These are phyloP conservation scores for Ceratosolen solmsi DNA, from an alignment of 1,140 invertebrate genomes.

Conservation along the genomic window DNA sequence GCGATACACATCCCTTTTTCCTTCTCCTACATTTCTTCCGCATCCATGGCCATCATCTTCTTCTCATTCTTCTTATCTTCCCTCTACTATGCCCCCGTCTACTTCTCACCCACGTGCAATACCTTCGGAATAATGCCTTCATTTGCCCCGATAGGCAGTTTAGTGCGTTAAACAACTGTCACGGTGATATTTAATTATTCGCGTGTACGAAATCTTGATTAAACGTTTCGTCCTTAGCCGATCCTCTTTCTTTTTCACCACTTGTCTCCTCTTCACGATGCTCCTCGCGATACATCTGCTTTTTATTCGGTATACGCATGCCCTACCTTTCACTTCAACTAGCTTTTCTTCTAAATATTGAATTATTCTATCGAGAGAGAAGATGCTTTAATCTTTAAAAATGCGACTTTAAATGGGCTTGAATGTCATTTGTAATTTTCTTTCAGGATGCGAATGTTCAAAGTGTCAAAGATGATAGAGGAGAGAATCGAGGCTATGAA, in stretches of 20 bases:
- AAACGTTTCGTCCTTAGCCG: not conserved
- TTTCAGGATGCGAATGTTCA: too few species aligned
- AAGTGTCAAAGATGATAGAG: too few species aligned
- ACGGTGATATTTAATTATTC: conserved; percentile 20
- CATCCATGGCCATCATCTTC: not conserved
- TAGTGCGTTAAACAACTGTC: not conserved
- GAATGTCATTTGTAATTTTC: not conserved
- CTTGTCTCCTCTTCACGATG: not conserved
- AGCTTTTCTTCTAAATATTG: too few species aligned
- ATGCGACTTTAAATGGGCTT: too few species aligned
- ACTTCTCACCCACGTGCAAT: not conserved
- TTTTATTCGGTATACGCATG: too few species aligned
- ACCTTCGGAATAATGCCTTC: conserved; percentile 43
- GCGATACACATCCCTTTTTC: not conserved
- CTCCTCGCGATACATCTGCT: too few species aligned
- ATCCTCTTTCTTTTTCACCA: not conserved
- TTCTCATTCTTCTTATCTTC: not conserved
- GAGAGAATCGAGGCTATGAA: too few species aligned
- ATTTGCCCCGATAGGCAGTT: not conserved
- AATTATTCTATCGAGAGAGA: too few species aligned
- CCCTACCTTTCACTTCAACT: too few species aligned
- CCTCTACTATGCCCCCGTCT: too few species aligned
- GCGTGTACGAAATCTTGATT: not conserved
- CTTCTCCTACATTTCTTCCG: not conserved
- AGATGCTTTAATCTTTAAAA: too few species aligned